Percentiles rank a stretch among this genome's conserved stretches.
phyloP scores from a whole-genome alignment of 2,113 vertebrate genomes.

The Varanus komodoensis region DNA sequence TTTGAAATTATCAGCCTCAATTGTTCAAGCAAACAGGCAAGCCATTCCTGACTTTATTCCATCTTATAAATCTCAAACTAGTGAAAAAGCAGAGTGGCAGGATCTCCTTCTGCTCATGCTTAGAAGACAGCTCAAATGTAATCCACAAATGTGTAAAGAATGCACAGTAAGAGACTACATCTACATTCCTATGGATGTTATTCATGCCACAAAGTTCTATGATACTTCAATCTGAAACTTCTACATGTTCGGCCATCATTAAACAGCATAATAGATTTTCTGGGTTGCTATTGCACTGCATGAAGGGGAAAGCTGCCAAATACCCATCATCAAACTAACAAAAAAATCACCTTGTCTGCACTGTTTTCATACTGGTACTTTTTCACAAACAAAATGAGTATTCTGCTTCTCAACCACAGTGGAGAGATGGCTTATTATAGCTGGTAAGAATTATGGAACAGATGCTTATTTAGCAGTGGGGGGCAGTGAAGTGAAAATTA shows the following conservation, averaged over 20 bases:
- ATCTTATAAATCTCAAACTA: background rate
- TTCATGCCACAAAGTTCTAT: background rate
- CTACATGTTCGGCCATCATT: background rate
- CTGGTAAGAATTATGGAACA: slow-evolving; percentile 56
- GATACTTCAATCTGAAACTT: background rate
- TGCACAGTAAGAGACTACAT: background rate
- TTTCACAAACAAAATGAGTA: slow-evolving; percentile 44
- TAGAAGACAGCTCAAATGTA: background rate
- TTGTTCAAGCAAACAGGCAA: too few species aligned
- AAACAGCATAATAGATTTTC: background rate
- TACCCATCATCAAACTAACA: background rate
- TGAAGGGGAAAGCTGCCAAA: background rate
- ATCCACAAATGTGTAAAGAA: background rate
- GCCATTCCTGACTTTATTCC: background rate
- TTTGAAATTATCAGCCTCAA: background rate
- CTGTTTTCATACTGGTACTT: slow-evolving; percentile 16
- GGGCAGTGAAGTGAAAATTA: background rate
- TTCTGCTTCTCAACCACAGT: slow-evolving; percentile 39
- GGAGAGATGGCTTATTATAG: slow-evolving; percentile 52
- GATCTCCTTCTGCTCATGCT: background rate
- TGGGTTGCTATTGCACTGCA: background rate
- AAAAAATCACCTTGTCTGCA: slow-evolving; percentile 2
- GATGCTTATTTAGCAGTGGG: slow-evolving; percentile 39
- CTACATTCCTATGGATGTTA: background rate
- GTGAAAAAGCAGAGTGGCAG: background rate